These are phyloP conservation scores for Platichthys flesus DNA, from an alignment of 2,113 vertebrate genomes.

Conservation along the genomic window DNA sequence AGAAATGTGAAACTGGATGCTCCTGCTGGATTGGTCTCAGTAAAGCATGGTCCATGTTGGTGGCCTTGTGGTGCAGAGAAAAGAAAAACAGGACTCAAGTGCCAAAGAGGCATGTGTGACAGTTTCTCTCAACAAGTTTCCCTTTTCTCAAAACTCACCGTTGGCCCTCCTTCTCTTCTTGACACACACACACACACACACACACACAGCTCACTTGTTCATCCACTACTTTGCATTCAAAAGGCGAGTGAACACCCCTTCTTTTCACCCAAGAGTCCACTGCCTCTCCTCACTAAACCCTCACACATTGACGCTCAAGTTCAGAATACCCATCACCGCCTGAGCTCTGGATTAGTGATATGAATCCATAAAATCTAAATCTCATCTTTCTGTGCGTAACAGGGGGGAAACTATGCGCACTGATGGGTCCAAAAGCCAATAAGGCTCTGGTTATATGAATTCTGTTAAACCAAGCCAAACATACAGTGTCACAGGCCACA, in stretches of 20 bases:
- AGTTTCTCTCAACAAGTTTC: slow-evolving; percentile 73
- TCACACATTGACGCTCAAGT: slow-evolving; percentile 49
- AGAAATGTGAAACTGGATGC: slow-evolving; percentile 35
- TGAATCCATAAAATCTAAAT: background rate
- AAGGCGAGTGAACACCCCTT: slow-evolving; percentile 79
- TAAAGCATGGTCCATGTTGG: slow-evolving; percentile 45
- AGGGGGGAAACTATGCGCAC: background rate
- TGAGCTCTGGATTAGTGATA: background rate
- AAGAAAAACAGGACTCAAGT: slow-evolving; percentile 51
- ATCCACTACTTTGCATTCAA: slow-evolving; percentile 84
- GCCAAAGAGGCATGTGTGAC: slow-evolving; percentile 68
- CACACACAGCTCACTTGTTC: slow-evolving; percentile 81
- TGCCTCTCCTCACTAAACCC: slow-evolving; percentile 57
- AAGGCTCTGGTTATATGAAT: no score
- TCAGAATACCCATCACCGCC: slow-evolving; percentile 38
- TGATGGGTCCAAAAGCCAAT: background rate
- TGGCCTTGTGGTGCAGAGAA: slow-evolving; percentile 56
- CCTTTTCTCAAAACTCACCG: slow-evolving; percentile 70
- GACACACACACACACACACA: slow-evolving; percentile 57
- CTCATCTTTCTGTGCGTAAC: background rate
- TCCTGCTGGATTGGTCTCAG: slow-evolving; percentile 27
- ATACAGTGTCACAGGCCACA: slow-evolving; percentile 1
- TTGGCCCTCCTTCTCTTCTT: slow-evolving; percentile 55
- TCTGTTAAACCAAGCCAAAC: background rate
- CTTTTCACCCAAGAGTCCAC: slow-evolving; percentile 74